A percentile compares a stretch with the other conserved stretches of the same genome.
These are phyloP conservation scores for Steinernema hermaphroditum DNA, from an alignment of 2,888 invertebrate species.

Conservation along the genomic window DNA sequence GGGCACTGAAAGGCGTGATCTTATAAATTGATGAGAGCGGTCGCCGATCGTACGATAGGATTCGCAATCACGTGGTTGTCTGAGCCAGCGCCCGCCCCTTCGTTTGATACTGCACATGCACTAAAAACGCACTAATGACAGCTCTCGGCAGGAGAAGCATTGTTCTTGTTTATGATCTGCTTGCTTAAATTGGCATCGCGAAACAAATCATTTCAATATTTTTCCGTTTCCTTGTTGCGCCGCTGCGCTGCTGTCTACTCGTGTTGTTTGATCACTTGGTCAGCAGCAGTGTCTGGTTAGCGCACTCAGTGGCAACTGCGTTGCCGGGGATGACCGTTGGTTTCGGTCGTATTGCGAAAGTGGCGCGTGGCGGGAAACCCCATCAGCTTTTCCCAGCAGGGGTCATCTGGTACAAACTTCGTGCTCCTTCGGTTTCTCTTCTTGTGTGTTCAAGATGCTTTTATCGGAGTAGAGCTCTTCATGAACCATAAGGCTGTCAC, in stretches of 20 bases:
- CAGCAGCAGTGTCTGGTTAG: background rate
- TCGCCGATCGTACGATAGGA: background rate
- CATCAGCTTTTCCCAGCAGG: too few species aligned
- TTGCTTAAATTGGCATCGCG: background rate
- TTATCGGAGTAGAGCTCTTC: too few species aligned
- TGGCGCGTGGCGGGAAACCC: slow-evolving; percentile 10
- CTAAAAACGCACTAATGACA: slow-evolving; percentile 20
- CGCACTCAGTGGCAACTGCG: background rate
- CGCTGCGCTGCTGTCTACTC: background rate
- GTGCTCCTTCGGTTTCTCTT: too few species aligned
- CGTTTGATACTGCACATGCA: background rate
- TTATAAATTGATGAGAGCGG: background rate
- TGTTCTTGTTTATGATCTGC: background rate
- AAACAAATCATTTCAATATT: too few species aligned
- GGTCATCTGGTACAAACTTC: too few species aligned
- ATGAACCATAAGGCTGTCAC: too few species aligned
- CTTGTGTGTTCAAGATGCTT: too few species aligned
- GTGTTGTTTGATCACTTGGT: slow-evolving; percentile 28
- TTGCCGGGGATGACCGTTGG: background rate
- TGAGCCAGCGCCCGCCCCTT: slow-evolving; percentile 8
- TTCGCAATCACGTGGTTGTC: slow-evolving; percentile 18
- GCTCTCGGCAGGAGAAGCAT: background rate
- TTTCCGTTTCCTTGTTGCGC: background rate
- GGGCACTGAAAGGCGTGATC: background rate
- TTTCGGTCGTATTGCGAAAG: background rate